Base-by-base conservation (phyloP, 2,113 vertebrate genomes). In the Antechinus flavipes region DNA sequence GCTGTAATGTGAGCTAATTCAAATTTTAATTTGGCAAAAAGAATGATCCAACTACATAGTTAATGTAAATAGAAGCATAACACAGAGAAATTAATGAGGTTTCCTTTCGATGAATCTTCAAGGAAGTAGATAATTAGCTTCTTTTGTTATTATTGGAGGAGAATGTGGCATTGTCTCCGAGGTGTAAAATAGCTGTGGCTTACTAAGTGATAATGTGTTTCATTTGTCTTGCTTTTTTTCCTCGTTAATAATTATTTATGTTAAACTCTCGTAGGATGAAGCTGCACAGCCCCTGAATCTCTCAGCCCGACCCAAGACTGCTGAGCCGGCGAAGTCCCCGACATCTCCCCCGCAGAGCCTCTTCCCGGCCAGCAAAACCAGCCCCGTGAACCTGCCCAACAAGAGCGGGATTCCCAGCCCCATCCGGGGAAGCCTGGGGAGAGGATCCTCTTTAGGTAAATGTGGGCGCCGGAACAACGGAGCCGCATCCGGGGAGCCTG, bases 261-360 rank as follows among this genome's bases (percentile, higher is more conserved):
- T 98, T 98, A 97, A 98, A 98, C 97, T 98, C 97, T 98, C 96
- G 91, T 97, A 99, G 99, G 99, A 99, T 98, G 99, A 99, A 98
- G 99, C 99, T 97, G 99, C 99, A 89, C 99, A 99, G 99, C 99
- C 99, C 30, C 99, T 99, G 98, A 99, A 99, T 98, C 99, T 99
- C 97, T 99, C 99, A 94, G 99, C 99, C 96, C 97, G 99, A 98
- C 99, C 99, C 97, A 99, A 99, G 99, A 99, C 99, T 91, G 99
- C 99, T 19, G 99, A 99, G 95, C 98, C 99, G 92, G 98, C 99
- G 95, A 99, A 98, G 95, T 99, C 99, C 95, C 99, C 99, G 0
- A 99, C 99, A 46, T 99, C 99, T 97, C 99, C 99, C 26, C 99
- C 99, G 68, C 99, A 99, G 98, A 99, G 98, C 98, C 98, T 99